These are phyloP conservation scores for Brachionus sp. DNA, from an alignment of 1,140 invertebrate species.

Conservation along the genomic window DNA sequence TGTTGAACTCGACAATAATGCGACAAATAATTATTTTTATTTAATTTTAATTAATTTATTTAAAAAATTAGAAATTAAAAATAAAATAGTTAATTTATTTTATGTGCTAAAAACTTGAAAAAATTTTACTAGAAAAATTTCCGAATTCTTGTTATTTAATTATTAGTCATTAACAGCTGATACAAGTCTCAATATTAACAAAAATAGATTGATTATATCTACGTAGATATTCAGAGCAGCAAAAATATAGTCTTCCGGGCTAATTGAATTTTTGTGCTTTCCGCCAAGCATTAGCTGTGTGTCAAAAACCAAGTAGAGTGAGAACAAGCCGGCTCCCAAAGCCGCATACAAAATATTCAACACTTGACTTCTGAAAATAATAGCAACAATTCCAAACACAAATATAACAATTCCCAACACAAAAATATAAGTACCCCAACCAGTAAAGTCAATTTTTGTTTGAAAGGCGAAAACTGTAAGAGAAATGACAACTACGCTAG, in stretches of 20 bases:
- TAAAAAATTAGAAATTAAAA: no score
- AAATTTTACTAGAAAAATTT: no score
- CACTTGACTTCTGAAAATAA: conserved; percentile 66
- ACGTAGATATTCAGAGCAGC: conserved; percentile 84
- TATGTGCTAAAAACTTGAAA: no score
- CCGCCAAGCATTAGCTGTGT: conserved; percentile 92
- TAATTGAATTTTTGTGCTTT: conserved; percentile 81
- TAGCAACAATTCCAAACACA: conserved; percentile 74
- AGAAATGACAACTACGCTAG: conserved; percentile 71
- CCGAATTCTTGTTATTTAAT: no score
- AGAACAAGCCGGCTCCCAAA: conserved; percentile 47
- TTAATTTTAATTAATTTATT: no score
- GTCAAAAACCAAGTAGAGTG: conserved; percentile 77
- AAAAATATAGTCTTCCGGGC: conserved; percentile 92
- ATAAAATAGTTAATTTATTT: no score
- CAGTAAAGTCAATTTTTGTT: conserved; percentile 84
- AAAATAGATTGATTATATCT: conserved; percentile 84
- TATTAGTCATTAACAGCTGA: background rate
- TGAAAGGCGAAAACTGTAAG: conserved; percentile 88
- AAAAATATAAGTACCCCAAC: conserved; percentile 72
- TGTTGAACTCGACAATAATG: no score
- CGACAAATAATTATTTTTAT: no score
- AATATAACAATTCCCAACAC: conserved; percentile 73
- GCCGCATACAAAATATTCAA: conserved; percentile 18
- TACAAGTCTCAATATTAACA: conserved; percentile 68